A percentile compares a stretch with the other conserved stretches of the same genome.
These are phyloP conservation scores for Acanthis flammea DNA, from an alignment of 2,797 vertebrate genomes.

Conservation along the genomic window DNA sequence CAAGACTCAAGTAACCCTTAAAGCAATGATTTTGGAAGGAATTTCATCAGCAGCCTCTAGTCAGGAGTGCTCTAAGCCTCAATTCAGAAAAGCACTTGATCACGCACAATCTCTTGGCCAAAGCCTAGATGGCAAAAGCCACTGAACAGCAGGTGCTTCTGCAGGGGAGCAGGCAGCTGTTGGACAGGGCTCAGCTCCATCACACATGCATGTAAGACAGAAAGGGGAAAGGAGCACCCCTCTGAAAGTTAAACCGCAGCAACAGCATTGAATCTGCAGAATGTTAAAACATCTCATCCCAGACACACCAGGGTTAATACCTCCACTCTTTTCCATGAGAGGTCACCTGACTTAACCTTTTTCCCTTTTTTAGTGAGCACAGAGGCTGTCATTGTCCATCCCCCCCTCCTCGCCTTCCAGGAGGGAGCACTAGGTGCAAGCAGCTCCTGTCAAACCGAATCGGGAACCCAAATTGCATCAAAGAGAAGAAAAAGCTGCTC, in stretches of 20 bases:
- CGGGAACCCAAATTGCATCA: conserved; percentile 31
- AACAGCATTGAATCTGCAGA: background rate
- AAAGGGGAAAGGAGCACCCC: background rate
- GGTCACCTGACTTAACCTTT: background rate
- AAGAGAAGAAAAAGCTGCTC: conserved; percentile 21
- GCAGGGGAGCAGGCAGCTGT: background rate
- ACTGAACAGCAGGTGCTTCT: background rate
- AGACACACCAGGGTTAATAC: background rate
- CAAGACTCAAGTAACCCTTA: background rate
- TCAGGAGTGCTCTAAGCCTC: background rate
- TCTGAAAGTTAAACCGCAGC: background rate
- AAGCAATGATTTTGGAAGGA: background rate
- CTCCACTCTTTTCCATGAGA: background rate
- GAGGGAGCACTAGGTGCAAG: conserved; percentile 51
- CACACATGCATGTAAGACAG: background rate
- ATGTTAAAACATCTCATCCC: background rate
- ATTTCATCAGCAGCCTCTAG: background rate
- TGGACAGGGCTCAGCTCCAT: background rate
- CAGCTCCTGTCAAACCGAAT: background rate
- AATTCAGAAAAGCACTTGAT: background rate
- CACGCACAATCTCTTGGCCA: background rate
- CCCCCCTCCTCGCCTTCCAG: background rate
- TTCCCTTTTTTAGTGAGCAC: background rate
- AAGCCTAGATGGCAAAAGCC: background rate
- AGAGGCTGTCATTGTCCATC: accelerated